Percentiles rank a stretch among this genome's conserved stretches.
phyloP scores from a whole-genome alignment of 2,888 invertebrate genomes.

The Athalia circularis region DNA sequence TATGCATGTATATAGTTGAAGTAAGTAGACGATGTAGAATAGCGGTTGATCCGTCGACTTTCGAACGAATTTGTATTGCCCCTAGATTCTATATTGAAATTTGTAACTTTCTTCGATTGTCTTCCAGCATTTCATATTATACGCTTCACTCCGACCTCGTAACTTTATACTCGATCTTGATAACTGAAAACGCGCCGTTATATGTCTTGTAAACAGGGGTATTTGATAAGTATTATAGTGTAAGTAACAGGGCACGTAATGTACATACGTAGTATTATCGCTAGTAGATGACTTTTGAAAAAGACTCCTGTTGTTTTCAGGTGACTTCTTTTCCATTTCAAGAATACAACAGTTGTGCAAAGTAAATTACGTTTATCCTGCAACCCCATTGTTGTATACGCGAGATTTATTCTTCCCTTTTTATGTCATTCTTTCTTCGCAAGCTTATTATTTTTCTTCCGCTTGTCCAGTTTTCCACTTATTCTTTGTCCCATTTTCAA shows the following conservation, averaged over 20 bases:
- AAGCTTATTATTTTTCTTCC: slow-evolving; percentile 32
- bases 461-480: background rate
- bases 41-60: slow-evolving; percentile 31
- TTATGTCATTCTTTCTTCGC: too few species aligned
- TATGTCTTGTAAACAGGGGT: too few species aligned
- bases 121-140: background rate
- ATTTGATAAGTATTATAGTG: too few species aligned
- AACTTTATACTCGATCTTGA: background rate
- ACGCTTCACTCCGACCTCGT: background rate
- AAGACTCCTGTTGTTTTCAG: slow-evolving; percentile 32
- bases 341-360: slow-evolving; percentile 3
- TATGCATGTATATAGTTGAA: background rate
- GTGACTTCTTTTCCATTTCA: slow-evolving; percentile 36
- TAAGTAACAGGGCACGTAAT: too few species aligned
- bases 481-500: slow-evolving; percentile 16
- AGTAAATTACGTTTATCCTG: slow-evolving; percentile 35
- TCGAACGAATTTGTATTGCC: slow-evolving; percentile 29
- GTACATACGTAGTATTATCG: background rate
- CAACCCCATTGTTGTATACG: slow-evolving; percentile 28
- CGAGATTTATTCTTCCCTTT: background rate
- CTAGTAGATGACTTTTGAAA: slow-evolving; percentile 29
- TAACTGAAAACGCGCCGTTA: slow-evolving; percentile 3
- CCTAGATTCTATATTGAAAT: too few species aligned
- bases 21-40: background rate
- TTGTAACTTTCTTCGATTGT: slow-evolving; percentile 19